phyloP scores from a whole-genome alignment of 1,140 invertebrate genomes.

The Helicoverpa armigera region DNA sequence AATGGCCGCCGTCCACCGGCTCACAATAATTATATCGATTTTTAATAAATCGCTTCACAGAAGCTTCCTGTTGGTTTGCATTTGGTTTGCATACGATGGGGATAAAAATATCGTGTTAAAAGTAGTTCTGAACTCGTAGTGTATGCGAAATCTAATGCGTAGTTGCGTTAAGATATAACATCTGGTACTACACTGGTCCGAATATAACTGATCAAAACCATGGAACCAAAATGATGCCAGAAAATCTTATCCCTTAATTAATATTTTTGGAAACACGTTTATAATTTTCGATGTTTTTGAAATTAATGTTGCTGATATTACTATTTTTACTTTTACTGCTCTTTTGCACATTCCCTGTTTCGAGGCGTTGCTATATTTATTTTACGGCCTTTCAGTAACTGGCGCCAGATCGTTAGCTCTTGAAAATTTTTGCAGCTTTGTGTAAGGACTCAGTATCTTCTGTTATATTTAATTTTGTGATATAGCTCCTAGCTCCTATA shows the following conservation, averaged over 20 bases:
- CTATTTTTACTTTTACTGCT: slow-evolving; percentile 14
- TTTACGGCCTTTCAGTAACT: slow-evolving; percentile 3
- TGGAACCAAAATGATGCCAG: too few species aligned
- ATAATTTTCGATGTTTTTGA: too few species aligned
- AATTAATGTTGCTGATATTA: not conserved
- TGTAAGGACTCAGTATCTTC: not conserved
- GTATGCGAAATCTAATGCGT: slow-evolving; percentile 35
- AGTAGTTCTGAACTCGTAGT: slow-evolving; percentile 7
- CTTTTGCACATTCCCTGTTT: slow-evolving; percentile 3
- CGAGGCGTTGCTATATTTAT: slow-evolving; percentile 23
- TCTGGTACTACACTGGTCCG: not conserved
- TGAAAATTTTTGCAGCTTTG: not conserved
- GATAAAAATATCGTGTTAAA: slow-evolving; percentile 41
- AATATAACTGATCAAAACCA: not conserved
- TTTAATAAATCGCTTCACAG: not conserved
- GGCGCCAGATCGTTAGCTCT: not conserved
- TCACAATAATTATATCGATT: not conserved
- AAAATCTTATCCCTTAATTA: too few species aligned
- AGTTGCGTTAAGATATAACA: slow-evolving; percentile 35
- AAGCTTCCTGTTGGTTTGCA: slow-evolving; percentile 21
- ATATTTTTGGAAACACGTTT: too few species aligned
- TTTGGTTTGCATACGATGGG: not conserved
- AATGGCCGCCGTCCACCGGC: not conserved
- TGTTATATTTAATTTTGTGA: not conserved
- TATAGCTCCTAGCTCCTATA: not conserved